Evolutionary conservation across 1,140 invertebrate genomes (phyloP).

Genomic region (Caenorhabditis elegans): DNA sequence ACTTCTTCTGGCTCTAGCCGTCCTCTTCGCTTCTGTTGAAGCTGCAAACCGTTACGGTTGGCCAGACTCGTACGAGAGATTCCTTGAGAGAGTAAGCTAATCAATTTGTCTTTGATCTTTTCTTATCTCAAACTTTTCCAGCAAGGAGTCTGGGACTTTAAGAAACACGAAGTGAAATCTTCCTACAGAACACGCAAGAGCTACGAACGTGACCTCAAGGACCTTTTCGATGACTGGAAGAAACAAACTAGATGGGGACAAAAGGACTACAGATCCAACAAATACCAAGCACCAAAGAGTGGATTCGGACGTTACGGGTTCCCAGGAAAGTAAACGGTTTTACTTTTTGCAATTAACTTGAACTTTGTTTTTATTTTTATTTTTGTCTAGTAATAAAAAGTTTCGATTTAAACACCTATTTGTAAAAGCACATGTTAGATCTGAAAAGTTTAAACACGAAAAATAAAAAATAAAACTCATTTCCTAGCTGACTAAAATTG

Average conservation of each 20-base stretch:
- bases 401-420: too few species aligned
- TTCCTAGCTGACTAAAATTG: too few species aligned
- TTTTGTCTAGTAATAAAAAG: too few species aligned
- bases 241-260: slow-evolving; percentile 17
- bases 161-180: background rate
- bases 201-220: background rate
- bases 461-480: too few species aligned
- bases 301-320: slow-evolving; percentile 16
- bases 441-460: too few species aligned
- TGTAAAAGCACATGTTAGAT: too few species aligned
- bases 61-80: slow-evolving; percentile 15
- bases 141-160: slow-evolving; percentile 26
- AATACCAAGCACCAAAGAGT: background rate
- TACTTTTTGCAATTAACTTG: too few species aligned
- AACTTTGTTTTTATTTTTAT: too few species aligned
- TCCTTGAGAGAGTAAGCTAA: background rate
- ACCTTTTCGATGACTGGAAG: slow-evolving; percentile 8
- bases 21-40: background rate
- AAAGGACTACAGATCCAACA: slow-evolving; percentile 1
- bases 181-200: background rate
- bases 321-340: slow-evolving; percentile 3
- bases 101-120: too few species aligned
- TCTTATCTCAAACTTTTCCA: background rate
- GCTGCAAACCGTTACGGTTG: slow-evolving; percentile 19
- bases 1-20: slow-evolving; percentile 1